These are phyloP conservation scores for Rattus norvegicus DNA, from an alignment of 2,113 vertebrate genomes.

Conservation along the genomic window DNA sequence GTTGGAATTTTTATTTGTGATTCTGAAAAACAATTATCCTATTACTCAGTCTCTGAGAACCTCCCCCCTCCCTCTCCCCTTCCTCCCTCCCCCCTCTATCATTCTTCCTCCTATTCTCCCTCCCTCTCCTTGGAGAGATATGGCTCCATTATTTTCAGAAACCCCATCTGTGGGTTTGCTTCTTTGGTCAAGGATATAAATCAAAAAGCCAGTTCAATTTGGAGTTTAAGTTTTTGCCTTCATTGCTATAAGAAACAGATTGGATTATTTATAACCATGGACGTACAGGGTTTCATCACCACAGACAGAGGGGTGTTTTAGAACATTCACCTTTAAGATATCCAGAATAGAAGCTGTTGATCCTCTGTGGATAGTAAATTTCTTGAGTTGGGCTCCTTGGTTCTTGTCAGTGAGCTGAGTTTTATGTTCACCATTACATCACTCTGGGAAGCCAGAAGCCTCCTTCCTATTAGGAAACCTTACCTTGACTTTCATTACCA, in stretches of 20 bases:
- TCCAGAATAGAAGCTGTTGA: slow-evolving; percentile 85
- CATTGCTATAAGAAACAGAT: slow-evolving; percentile 77
- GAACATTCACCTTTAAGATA: slow-evolving; percentile 86
- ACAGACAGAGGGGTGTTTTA: slow-evolving; percentile 81
- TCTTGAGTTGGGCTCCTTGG: slow-evolving; percentile 81
- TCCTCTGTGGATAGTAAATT: slow-evolving; percentile 88
- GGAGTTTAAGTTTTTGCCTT: slow-evolving; percentile 77
- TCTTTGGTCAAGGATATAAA: slow-evolving; percentile 73
- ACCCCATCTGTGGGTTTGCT: slow-evolving; percentile 47
- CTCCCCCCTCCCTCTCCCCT: neutral
- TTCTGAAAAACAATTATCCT: slow-evolving; percentile 46
- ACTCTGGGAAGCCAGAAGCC: slow-evolving; percentile 70
- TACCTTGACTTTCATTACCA: slow-evolving; percentile 81
- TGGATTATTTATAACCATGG: slow-evolving; percentile 82
- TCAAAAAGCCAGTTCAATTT: slow-evolving; percentile 68
- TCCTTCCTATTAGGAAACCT: slow-evolving; percentile 78
- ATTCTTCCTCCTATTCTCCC: neutral
- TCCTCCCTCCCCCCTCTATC: neutral
- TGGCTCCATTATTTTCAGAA: slow-evolving; percentile 17
- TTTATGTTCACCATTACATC: slow-evolving; percentile 86
- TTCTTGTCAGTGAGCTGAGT: slow-evolving; percentile 80
- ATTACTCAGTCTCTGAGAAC: neutral
- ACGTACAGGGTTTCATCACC: slow-evolving; percentile 78
- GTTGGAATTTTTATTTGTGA: slow-evolving; percentile 24
- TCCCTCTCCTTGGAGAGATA: neutral